These are phyloP conservation scores for Caenorhabditis sp. DNA, from an alignment of 2,888 invertebrate species.

Conservation along the genomic window DNA sequence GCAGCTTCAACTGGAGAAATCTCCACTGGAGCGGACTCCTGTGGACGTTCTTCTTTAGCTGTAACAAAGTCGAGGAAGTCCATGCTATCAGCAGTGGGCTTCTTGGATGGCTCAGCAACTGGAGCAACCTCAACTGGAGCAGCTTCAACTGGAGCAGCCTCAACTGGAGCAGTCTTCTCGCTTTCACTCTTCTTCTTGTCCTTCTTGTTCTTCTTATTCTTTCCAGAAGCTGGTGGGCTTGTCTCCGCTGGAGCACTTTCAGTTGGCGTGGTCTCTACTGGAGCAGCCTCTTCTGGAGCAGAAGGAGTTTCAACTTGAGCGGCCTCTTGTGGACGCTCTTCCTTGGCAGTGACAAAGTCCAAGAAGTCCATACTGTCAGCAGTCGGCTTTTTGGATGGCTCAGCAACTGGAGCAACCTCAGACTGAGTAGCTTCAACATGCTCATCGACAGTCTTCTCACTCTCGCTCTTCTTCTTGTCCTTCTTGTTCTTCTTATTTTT, in stretches of 20 bases:
- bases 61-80: slow-evolving; percentile 68
- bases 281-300: slow-evolving; percentile 20
- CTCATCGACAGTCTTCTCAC: slow-evolving; percentile 28
- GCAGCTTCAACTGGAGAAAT: slow-evolving; percentile 19
- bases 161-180: slow-evolving; percentile 17
- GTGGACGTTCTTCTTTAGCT: slow-evolving; percentile 39
- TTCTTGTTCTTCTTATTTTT: slow-evolving; percentile 41
- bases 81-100: slow-evolving; percentile 64
- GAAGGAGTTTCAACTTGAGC: neutral
- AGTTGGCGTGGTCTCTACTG: slow-evolving; percentile 12
- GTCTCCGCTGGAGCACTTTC: slow-evolving; percentile 30
- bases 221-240: slow-evolving; percentile 29
- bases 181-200: slow-evolving; percentile 38
- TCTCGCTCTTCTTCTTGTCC: slow-evolving; percentile 38
- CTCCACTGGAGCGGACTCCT: slow-evolving; percentile 14
- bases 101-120: slow-evolving; percentile 9
- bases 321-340: slow-evolving; percentile 30
- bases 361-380: slow-evolving; percentile 66
- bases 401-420: slow-evolving; percentile 33
- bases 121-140: slow-evolving; percentile 12
- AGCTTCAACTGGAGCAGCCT: neutral
- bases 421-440: slow-evolving; percentile 1
- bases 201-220: slow-evolving; percentile 40
- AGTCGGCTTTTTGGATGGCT: slow-evolving; percentile 48
- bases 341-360: slow-evolving; percentile 63